Conservation (phyloP, 2,888 invertebrate species). For the Nemurella pictetii region DNA sequence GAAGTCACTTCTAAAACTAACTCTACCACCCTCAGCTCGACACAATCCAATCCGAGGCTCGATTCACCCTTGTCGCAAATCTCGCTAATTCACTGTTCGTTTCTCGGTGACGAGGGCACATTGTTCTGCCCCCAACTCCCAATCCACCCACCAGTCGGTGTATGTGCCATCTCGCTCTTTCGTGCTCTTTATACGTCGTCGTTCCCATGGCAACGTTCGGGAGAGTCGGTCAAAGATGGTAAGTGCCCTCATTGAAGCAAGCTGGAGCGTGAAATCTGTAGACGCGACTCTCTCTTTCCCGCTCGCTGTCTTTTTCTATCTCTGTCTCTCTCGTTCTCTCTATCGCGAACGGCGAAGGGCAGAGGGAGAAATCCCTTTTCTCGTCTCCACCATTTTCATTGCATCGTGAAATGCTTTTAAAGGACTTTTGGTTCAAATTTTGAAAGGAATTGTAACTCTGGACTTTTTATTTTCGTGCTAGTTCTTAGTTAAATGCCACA, state of each 20-base stretch:
- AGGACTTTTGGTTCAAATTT: neutral
- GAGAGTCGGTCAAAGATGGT: neutral
- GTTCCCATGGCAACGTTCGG: neutral
- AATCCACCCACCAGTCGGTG: too few species aligned
- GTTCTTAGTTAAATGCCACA: too few species aligned
- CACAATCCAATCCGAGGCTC: neutral
- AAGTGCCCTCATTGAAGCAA: neutral
- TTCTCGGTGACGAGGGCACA: neutral
- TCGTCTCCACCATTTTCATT: neutral
- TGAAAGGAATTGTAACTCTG: neutral
- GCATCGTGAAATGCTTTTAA: neutral
- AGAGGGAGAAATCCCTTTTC: neutral
- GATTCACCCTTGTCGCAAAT: neutral
- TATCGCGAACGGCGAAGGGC: neutral
- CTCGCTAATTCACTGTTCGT: neutral
- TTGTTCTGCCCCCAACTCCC: too few species aligned
- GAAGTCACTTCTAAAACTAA: neutral
- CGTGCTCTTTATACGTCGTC: too few species aligned
- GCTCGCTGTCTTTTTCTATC: neutral
- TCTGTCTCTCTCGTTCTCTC: neutral
- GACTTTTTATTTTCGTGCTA: too few species aligned
- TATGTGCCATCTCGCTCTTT: neutral
- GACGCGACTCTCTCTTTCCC: neutral
- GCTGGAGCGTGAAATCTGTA: neutral
- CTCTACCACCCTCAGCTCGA: neutral